Base-by-base conservation (phyloP, 1,140 invertebrate genomes). In the Halictus rubicundus region DNA sequence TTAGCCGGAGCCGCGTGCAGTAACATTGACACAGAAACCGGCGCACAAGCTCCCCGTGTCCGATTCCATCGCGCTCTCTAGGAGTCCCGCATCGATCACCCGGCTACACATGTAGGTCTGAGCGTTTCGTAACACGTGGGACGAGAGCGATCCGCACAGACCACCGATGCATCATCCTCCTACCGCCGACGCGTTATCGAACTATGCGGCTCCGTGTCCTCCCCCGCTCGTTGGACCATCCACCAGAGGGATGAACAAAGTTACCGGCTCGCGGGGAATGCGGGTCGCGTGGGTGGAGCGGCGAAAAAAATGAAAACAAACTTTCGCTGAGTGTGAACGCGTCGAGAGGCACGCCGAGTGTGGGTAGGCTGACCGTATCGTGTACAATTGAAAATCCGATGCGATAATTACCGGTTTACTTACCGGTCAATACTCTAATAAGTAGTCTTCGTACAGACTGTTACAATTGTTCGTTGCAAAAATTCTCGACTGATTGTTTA, bases 301-400 rank as follows among this genome's bases (percentile, higher is more conserved):
- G 42, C 23, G 80, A 69, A 85, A 78, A n/a, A 83, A 90, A 88
- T 83, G 89, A 87, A 86, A 89, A 89, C 81, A 87, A 88, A 89
- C 87, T 88, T 88, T 88, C 87, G 88, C 88, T 84, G 82, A 87
- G 86, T 84, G 83, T 85, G 87, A 86, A 84, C n/a, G n/a, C n/a
- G n/a, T n/a, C n/a, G 84, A 14, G 14, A 46, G 42, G 42, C 32
- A 32, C 1, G 32, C 32, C 32, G 32, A 32, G 32, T 32, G 32
- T 5, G 32, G 32, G 32, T 32, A 32, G 32, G 32, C 32, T 32
- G 32, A 32, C 32, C 32, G 32, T 32, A 5, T 32, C 32, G 32
- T 32, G 32, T 32, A 32, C 32, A 3, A 32, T 1, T 5, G 32
- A 32, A 32, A 32, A 32, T n/a, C n/a, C n/a, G n/a, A n/a, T n/a